Conservation (phyloP, 2,113 vertebrate species). For the Pelecanoides urinatrix region DNA sequence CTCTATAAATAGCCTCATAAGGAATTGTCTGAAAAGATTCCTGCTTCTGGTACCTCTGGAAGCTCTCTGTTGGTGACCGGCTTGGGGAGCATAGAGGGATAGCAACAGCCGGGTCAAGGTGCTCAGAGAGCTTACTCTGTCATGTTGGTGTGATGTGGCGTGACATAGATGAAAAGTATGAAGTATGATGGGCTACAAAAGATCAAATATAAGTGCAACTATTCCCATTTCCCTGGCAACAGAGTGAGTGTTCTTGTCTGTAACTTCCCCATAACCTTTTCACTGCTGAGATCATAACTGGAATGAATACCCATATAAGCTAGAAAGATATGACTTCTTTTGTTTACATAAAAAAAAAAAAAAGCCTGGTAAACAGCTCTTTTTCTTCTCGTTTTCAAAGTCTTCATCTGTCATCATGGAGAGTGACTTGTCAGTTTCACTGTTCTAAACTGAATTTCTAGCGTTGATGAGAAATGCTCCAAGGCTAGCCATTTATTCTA, state of each 20-base stretch:
- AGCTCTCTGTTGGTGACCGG: background rate
- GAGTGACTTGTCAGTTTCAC: background rate
- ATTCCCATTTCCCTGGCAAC: background rate
- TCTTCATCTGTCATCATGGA: background rate
- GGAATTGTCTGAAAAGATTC: constrained; percentile 63
- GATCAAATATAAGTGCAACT: background rate
- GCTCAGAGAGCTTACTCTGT: background rate
- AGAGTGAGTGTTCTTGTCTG: background rate
- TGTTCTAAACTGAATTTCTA: background rate
- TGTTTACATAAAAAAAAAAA: background rate
- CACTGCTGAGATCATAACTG: background rate
- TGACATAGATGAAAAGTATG: background rate
- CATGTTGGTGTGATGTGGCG: background rate
- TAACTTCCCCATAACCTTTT: background rate
- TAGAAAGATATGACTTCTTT: background rate
- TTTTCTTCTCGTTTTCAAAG: background rate
- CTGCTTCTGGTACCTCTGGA: constrained; percentile 34
- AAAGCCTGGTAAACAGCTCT: background rate
- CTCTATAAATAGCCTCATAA: constrained; percentile 64
- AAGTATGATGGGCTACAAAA: background rate
- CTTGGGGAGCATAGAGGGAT: background rate
- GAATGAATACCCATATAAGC: background rate
- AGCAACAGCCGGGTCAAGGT: constrained; percentile 15
- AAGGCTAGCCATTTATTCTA: background rate
- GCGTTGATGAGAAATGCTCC: background rate